Evolutionary conservation across 2,888 invertebrate species (phyloP).

Genomic region (Spisula subtruncata): DNA sequence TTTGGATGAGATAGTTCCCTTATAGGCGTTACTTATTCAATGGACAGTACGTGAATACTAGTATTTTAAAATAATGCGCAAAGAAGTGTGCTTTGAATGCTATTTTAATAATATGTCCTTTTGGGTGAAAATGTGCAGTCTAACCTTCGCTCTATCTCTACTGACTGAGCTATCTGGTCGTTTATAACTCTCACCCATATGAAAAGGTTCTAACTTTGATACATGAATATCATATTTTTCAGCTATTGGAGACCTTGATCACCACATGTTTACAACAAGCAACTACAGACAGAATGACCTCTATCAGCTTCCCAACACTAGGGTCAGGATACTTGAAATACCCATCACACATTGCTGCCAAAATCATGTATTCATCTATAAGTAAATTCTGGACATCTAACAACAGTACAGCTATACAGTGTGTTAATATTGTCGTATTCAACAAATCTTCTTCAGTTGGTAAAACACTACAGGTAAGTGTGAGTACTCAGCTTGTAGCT

Average conservation of each 20-base stretch:
- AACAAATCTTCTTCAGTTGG: conserved; percentile 20
- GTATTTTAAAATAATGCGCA: no score
- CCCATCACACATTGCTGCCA: conserved; percentile 70
- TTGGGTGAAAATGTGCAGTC: no score
- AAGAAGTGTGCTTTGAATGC: no score
- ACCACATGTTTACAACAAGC: conserved; percentile 64
- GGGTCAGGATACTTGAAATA: conserved; percentile 79
- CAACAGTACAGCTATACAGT: conserved; percentile 54
- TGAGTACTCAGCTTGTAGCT: no score
- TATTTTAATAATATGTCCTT: no score
- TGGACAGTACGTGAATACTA: no score
- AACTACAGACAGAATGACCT: conserved; percentile 40
- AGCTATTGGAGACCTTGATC: conserved; percentile 64
- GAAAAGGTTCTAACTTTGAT: no score
- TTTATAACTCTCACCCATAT: no score
- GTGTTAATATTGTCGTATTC: conserved; percentile 74
- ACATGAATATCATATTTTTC: not conserved
- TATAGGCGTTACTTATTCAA: no score
- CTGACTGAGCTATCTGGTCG: no score
- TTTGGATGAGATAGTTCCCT: no score
- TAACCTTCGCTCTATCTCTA: no score
- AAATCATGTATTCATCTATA: conserved; percentile 72
- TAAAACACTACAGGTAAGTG: conserved; percentile 39
- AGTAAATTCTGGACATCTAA: conserved; percentile 65
- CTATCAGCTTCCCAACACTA: conserved; percentile 80